Conservation (phyloP, 2,888 invertebrate genomes). For the Spodoptera exigua region DNA sequence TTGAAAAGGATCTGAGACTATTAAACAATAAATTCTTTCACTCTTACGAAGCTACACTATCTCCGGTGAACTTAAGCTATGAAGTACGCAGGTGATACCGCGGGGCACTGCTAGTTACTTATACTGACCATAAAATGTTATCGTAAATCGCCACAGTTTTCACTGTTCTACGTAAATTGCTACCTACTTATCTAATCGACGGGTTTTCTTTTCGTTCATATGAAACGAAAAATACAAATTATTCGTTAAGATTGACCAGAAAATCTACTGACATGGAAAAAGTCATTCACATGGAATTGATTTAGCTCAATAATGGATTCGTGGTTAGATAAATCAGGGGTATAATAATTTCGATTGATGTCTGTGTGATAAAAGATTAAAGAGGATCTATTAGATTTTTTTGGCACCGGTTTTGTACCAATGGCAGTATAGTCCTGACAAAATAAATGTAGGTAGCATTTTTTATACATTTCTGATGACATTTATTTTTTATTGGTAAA, state of each 20-base stretch:
- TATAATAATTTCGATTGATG: constrained; percentile 60
- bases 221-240: constrained; percentile 67
- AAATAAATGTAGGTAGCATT: too few relatives aligned
- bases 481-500: too few relatives aligned
- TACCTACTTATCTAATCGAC: constrained; percentile 1
- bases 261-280: constrained; percentile 80
- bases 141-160: constrained; percentile 31
- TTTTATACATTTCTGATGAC: too few relatives aligned
- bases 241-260: constrained; percentile 71
- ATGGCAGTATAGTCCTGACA: too few relatives aligned
- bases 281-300: constrained; percentile 76
- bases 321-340: constrained; percentile 74
- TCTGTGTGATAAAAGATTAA: constrained; percentile 41
- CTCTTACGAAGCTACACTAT: too few relatives aligned
- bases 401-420: background rate
- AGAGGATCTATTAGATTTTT: constrained; percentile 10
- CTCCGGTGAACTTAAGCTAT: too few relatives aligned
- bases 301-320: constrained; percentile 73
- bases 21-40: too few relatives aligned
- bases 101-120: too few relatives aligned
- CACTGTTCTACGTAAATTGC: constrained; percentile 36
- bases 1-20: too few relatives aligned
- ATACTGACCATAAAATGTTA: too few relatives aligned
- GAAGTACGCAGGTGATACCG: too few relatives aligned
- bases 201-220: constrained; percentile 51